phyloP scores from a whole-genome alignment of 2,888 invertebrate species.

The Eupithecia tripunctaria region DNA sequence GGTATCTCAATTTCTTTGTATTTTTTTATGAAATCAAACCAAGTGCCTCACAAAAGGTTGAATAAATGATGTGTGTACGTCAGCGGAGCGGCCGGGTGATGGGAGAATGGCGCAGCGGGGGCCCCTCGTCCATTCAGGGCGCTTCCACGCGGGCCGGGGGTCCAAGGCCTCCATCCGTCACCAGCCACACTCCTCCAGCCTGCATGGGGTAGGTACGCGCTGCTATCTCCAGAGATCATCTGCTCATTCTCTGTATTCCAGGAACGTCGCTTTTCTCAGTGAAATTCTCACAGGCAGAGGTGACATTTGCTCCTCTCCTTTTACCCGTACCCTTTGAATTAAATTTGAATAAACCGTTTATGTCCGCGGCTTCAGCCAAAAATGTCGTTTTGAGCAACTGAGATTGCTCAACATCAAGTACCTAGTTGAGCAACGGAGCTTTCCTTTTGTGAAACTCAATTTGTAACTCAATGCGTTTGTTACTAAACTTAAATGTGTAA shows the following conservation, averaged over 20 bases:
- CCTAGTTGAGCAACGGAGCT: no score
- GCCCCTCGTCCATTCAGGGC: conserved; percentile 64
- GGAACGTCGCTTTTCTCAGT: not conserved
- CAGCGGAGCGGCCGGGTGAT: conserved; percentile 56
- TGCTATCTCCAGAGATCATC: conserved; percentile 9
- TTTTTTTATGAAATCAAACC: conserved; percentile 59
- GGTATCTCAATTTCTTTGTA: conserved; percentile 51
- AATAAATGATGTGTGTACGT: conserved; percentile 70
- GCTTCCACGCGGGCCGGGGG: conserved; percentile 61
- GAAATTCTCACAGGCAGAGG: not conserved
- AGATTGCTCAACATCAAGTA: no score
- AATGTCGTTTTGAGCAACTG: no score
- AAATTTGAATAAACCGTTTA: not conserved
- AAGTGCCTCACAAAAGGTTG: conserved; percentile 66
- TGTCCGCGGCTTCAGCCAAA: not conserved
- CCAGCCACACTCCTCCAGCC: not conserved
- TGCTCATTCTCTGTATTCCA: not conserved
- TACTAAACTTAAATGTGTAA: no score
- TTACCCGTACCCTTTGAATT: not conserved
- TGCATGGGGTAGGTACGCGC: not conserved
- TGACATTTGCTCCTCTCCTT: not conserved
- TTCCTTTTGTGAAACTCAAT: no score
- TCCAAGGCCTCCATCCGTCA: conserved; percentile 59
- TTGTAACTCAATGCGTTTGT: no score
- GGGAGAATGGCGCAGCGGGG: conserved; percentile 75